A percentile compares a stretch with the other conserved stretches of the same genome.
Evolutionary conservation across 2,888 invertebrate species (phyloP).

Genomic region (Ariolimax columbianus): DNA sequence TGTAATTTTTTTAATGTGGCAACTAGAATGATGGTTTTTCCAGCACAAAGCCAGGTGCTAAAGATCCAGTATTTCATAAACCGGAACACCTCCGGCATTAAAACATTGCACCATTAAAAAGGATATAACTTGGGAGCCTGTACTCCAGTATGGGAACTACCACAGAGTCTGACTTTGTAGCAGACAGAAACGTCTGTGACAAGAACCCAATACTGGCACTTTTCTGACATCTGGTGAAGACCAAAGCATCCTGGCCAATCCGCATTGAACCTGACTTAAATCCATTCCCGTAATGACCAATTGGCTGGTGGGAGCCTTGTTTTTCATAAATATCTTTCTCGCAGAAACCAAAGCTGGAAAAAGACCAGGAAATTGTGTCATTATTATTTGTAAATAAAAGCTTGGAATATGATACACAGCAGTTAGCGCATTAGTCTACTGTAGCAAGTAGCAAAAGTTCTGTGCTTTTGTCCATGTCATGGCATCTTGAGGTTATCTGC

Average conservation of each 20-base stretch:
- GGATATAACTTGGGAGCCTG: constrained; percentile 71
- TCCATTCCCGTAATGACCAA: constrained; percentile 78
- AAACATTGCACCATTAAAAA: constrained; percentile 53
- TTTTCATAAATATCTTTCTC: constrained; percentile 67
- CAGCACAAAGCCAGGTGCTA: too few relatives aligned
- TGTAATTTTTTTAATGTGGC: too few relatives aligned
- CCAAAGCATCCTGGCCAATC: constrained; percentile 76
- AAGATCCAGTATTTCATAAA: too few relatives aligned
- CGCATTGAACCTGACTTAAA: constrained; percentile 78
- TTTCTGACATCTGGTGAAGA: constrained; percentile 68
- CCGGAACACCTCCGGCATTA: too few relatives aligned
- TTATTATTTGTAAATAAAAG: too few relatives aligned
- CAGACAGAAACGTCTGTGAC: constrained; percentile 74
- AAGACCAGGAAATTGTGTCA: too few relatives aligned
- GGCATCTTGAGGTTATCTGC: too few relatives aligned
- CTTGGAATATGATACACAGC: too few relatives aligned
- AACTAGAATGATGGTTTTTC: too few relatives aligned
- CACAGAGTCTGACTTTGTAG: constrained; percentile 72
- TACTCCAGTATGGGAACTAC: constrained; percentile 75
- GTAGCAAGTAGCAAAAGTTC: too few relatives aligned
- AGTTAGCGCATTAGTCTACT: too few relatives aligned
- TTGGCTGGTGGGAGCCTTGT: constrained; percentile 67
- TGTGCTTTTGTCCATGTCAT: too few relatives aligned
- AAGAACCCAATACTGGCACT: constrained; percentile 74
- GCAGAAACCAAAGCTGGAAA: constrained; percentile 76